A percentile compares a stretch with the other conserved stretches of the same genome.
Conservation (phyloP, 1,140 invertebrate species). For the Heterodera schachtii region DNA sequence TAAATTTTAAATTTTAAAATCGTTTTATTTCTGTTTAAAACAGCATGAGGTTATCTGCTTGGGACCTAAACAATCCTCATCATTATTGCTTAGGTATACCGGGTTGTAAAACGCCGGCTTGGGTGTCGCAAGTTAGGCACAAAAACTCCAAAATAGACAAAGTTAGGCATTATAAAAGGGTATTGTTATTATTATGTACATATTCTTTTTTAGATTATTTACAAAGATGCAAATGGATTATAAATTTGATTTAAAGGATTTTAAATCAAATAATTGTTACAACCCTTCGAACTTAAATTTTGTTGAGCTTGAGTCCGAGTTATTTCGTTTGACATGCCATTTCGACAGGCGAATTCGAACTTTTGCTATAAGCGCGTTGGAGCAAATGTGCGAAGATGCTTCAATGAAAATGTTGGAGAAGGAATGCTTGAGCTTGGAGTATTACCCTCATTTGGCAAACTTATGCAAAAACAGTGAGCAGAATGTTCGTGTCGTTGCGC, state of each 20-base stretch:
- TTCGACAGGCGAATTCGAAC: conserved; percentile 74
- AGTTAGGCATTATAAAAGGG: no score
- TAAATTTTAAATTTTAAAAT: no score
- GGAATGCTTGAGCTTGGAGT: conserved; percentile 8
- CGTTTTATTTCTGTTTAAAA: no score
- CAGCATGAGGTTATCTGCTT: no score
- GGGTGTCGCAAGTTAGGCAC: no score
- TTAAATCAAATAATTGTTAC: neutral
- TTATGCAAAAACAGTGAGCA: conserved; percentile 35
- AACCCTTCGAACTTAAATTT: neutral
- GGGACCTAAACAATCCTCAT: no score
- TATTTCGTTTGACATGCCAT: neutral
- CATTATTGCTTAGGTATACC: no score
- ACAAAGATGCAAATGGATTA: neutral
- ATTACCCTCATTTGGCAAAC: neutral
- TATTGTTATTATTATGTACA: no score
- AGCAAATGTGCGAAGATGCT: conserved; percentile 70
- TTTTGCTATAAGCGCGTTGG: conserved; percentile 81
- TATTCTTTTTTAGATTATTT: neutral
- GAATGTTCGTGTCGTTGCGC: conserved; percentile 41
- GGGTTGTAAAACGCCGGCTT: no score
- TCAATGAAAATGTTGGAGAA: conserved; percentile 36
- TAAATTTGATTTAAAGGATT: neutral
- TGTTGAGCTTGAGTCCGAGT: neutral
- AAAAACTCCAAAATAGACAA: no score